phyloP scores from a whole-genome alignment of 2,888 invertebrate species.

The Sesamia inferens region DNA sequence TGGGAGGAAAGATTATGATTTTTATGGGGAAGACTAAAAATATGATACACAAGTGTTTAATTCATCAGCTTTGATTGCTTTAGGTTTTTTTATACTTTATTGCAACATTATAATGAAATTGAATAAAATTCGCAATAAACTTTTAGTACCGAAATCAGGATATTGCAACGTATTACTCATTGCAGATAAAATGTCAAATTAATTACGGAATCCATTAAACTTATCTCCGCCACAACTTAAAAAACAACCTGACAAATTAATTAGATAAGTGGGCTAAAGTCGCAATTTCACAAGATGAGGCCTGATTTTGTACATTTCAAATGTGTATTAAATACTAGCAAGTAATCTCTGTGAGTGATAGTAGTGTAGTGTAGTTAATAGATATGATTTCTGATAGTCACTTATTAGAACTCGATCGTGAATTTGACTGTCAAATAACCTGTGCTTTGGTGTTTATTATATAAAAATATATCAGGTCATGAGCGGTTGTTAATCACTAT shows the following conservation, averaged over 20 bases:
- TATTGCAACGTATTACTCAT: constrained; percentile 37
- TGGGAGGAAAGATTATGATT: constrained; percentile 60
- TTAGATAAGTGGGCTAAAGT: constrained; percentile 41
- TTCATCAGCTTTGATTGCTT: not conserved
- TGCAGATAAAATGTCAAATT: constrained; percentile 47
- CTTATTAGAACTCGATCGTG: not conserved
- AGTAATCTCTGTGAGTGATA: not conserved
- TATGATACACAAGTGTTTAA: not conserved
- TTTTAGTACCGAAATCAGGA: not conserved
- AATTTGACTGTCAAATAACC: not conserved
- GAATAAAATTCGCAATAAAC: not conserved
- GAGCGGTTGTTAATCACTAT: not conserved
- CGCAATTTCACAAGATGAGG: constrained; percentile 15
- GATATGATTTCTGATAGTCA: not conserved
- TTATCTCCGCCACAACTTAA: constrained; percentile 37
- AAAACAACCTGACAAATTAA: constrained; percentile 50
- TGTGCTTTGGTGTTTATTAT: no score
- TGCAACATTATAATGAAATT: not conserved
- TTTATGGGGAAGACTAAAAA: not conserved
- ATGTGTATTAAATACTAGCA: not conserved
- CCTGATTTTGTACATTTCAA: not conserved
- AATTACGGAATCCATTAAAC: constrained; percentile 47
- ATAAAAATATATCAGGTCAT: no score
- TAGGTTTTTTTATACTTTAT: no score
- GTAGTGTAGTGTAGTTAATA: not conserved